Conservation (phyloP, 2,113 vertebrate genomes). For the Paedocypris sp. region DNA sequence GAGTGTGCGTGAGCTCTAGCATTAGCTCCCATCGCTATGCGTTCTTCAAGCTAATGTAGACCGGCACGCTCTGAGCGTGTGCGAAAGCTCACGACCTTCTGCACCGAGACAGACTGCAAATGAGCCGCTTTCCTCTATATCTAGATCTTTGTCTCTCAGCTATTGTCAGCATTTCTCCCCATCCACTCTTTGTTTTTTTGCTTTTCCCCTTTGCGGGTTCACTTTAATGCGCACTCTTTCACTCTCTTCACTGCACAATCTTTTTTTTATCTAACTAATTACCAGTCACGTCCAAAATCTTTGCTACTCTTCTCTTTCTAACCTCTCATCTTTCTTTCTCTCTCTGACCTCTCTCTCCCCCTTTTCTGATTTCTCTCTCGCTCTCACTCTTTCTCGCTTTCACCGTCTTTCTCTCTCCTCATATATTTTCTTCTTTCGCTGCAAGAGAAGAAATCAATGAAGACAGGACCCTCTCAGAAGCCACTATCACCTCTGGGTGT, state of each 20-base stretch:
- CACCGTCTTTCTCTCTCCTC: not conserved
- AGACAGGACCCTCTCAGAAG: constrained; percentile 27
- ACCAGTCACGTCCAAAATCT: constrained; percentile 43
- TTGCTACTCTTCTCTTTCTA: constrained; percentile 36
- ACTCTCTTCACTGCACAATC: constrained; percentile 41
- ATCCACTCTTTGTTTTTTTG: not conserved
- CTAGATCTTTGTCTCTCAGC: not conserved
- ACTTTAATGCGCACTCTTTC: constrained; percentile 39
- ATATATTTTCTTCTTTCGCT: too few relatives aligned
- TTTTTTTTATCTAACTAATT: constrained; percentile 38
- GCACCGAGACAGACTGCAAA: constrained; percentile 47
- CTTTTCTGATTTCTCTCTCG: not conserved
- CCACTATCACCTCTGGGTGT: constrained; percentile 37
- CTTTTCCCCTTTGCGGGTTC: constrained; percentile 9
- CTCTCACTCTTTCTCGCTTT: not conserved
- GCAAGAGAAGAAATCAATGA: constrained; percentile 30
- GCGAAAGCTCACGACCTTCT: constrained; percentile 43
- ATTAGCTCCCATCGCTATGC: constrained; percentile 6
- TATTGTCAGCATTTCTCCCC: constrained; percentile 27
- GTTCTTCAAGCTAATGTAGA: constrained; percentile 48
- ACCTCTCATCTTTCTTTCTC: constrained; percentile 19
- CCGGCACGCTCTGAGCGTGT: constrained; percentile 56
- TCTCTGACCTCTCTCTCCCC: constrained; percentile 16
- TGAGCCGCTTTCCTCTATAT: constrained; percentile 32
- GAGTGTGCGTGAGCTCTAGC: constrained; percentile 45